These are phyloP conservation scores for Petrolisthes cinctipes DNA, from an alignment of 2,888 invertebrate genomes.

Conservation along the genomic window DNA sequence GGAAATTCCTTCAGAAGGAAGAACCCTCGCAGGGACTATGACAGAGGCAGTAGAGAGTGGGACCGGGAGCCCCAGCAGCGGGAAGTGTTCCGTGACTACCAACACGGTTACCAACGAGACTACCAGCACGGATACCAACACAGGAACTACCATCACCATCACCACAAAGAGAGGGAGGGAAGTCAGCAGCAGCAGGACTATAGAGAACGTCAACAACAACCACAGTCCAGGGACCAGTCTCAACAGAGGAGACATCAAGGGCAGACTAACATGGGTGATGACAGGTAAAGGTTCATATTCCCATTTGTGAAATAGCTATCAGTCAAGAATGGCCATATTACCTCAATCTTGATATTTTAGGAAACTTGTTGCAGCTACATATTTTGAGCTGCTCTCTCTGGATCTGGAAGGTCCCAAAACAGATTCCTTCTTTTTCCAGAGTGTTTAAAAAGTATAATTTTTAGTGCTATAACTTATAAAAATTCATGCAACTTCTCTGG, in stretches of 20 bases:
- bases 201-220: constrained; percentile 28
- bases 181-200: constrained; percentile 20
- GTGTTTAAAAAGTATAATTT: no score
- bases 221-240: constrained; percentile 19
- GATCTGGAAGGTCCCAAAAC: no score
- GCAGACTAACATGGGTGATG: constrained; percentile 33
- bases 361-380: no score
- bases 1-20: constrained; percentile 34
- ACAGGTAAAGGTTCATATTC: constrained; percentile 32
- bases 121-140: constrained; percentile 38
- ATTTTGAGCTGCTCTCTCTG: no score
- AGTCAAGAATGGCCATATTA: no score
- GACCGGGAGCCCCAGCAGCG: constrained; percentile 22
- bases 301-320: no score
- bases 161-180: constrained; percentile 27
- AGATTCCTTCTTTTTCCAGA: no score
- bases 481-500: no score
- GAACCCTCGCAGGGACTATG: constrained; percentile 31
- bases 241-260: constrained; percentile 9
- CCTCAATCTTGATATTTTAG: no score
- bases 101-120: constrained; percentile 34
- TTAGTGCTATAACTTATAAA: no score
- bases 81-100: constrained; percentile 38
- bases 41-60: constrained; percentile 37
- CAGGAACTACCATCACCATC: constrained; percentile 46